Base-by-base conservation (phyloP, 1,140 invertebrate genomes). In the Zaprionus tsacasi region DNA sequence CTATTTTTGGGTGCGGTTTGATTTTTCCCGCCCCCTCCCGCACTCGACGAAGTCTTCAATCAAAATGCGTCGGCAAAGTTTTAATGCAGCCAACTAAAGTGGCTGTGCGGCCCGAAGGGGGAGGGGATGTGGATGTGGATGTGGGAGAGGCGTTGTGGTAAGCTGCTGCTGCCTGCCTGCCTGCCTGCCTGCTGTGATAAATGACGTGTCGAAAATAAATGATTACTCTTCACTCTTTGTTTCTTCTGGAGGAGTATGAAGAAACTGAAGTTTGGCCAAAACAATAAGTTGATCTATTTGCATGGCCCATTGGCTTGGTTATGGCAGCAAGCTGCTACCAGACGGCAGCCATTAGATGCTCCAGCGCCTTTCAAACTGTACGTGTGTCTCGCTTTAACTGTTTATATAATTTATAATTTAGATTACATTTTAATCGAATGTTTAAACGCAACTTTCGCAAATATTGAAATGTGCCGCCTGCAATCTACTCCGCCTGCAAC, bases 201-300 rank as follows among this genome's bases (percentile, higher is more conserved):
- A 88, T 88, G 83, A 88, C 83, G 83, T 88, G 83, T 88, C 83
- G 85, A 88, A 88, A 89, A 88, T 88, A 89, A 88, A 88, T 88
- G 80, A 89, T 88, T 89, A 89, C 83, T 70, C 80, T 70, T 48
- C 59, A 66, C 52, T 27, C 35, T 13, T 56, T 64, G 21, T 55
- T 55, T 30, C 56, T 66, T 52, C 45, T 21, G 17, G 0, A 43
- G n/a, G 7, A 15, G 7, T 1, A 21, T 21, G 21, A 8, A 45
- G 45, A 70, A 52, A 30, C 40, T 38, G 30, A 66, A 68, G 57
- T 63, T 50, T 17, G 45, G 17, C 17, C n/a, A 45, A 45, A 64
- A 55, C 35, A 55, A 56, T 65, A 60, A 43, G 45, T 69, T 61
- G 48, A 57, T 50, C 67, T 78, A 81, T 75, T 72, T 71, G 73